These are phyloP conservation scores for Piaya cayana DNA, from an alignment of 2,113 vertebrate genomes.

Conservation along the genomic window DNA sequence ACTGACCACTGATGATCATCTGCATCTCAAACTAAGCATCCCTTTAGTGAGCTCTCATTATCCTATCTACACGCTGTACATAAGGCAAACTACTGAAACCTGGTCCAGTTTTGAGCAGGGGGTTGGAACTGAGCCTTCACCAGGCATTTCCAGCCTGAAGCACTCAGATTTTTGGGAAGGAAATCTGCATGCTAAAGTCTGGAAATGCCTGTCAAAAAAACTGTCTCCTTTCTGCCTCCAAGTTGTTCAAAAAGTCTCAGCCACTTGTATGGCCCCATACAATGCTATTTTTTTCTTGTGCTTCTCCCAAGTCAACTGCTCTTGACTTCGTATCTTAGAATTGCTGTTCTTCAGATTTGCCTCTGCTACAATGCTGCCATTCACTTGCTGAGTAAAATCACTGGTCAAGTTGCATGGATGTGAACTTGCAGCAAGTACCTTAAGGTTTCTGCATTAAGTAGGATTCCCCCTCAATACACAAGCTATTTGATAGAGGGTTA, in stretches of 20 bases:
- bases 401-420: not conserved
- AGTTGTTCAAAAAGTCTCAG: not conserved
- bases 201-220: not conserved
- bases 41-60: not conserved
- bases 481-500: not conserved
- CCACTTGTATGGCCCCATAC: not conserved
- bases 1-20: not conserved
- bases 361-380: not conserved
- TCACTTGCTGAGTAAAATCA: not conserved
- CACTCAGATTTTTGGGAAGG: not conserved
- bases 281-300: not conserved
- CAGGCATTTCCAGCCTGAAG: not conserved
- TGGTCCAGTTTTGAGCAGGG: not conserved
- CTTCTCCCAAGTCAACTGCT: not conserved
- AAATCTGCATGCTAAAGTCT: too few relatives aligned
- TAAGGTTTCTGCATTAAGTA: not conserved
- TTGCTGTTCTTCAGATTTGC: not conserved
- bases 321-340: not conserved
- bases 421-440: not conserved
- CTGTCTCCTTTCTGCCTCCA: not conserved
- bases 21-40: not conserved
- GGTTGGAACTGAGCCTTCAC: not conserved
- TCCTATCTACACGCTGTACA: not conserved
- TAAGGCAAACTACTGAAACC: not conserved
- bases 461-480: not conserved